Conservation (phyloP, 2,113 vertebrate genomes). For the Maccullochella peelii region DNA sequence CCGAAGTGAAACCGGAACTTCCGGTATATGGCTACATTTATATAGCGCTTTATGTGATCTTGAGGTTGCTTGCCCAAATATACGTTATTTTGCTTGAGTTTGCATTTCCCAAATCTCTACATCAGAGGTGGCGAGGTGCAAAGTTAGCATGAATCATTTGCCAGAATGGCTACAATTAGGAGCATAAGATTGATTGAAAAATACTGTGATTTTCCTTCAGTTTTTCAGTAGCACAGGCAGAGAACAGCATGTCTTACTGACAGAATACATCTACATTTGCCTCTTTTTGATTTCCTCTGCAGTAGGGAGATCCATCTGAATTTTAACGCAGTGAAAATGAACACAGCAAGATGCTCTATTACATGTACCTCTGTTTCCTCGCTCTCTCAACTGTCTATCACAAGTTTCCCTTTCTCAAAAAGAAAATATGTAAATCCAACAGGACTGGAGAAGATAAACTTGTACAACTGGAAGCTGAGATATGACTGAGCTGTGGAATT, state of each 20-base stretch:
- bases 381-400: not conserved
- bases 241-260: not conserved
- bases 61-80: too few species aligned
- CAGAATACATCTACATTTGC: not conserved
- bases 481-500: slow-evolving; percentile 3
- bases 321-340: slow-evolving; percentile 6
- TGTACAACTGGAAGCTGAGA: slow-evolving; percentile 10
- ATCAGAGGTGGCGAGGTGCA: not conserved
- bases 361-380: not conserved
- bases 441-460: not conserved
- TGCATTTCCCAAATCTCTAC: too few species aligned
- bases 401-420: not conserved
- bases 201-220: not conserved
- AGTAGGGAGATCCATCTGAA: not conserved
- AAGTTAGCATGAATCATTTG: not conserved
- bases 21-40: too few species aligned
- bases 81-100: too few species aligned
- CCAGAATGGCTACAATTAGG: not conserved
- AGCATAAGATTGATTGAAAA: not conserved
- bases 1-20: too few species aligned
- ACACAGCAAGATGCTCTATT: not conserved
- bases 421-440: not conserved
- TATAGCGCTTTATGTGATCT: too few species aligned
- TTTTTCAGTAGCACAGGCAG: not conserved
- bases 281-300: not conserved